Evolutionary conservation across 2,888 invertebrate species (phyloP).

Genomic region (Barypeithes pellucidus): DNA sequence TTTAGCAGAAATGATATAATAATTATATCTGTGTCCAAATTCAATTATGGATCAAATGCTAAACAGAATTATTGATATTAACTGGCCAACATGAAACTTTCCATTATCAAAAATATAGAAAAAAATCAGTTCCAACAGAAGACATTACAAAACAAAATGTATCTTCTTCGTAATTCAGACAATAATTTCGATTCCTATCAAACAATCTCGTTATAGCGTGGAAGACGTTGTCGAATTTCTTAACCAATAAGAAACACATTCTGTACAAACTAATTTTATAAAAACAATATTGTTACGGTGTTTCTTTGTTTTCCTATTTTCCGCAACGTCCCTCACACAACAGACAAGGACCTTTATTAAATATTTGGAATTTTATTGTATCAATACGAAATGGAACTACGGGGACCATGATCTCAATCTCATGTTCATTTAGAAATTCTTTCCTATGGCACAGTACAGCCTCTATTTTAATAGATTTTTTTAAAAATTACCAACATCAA

Average conservation of each 20-base stretch:
- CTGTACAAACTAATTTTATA: neutral
- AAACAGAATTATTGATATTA: neutral
- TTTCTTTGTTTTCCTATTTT: conserved; percentile 7
- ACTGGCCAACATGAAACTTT: too few species aligned
- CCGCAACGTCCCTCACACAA: neutral
- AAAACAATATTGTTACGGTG: neutral
- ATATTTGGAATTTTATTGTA: conserved; percentile 1
- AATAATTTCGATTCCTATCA: neutral
- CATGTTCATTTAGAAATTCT: too few species aligned
- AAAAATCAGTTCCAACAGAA: too few species aligned
- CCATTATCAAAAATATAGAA: too few species aligned
- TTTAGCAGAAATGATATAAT: neutral
- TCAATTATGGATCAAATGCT: neutral
- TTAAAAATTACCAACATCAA: too few species aligned
- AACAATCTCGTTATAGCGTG: neutral
- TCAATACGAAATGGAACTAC: neutral
- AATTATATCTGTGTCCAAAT: neutral
- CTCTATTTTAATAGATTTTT: too few species aligned
- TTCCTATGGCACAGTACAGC: too few species aligned
- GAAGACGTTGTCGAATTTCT: neutral
- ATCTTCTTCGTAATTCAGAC: neutral
- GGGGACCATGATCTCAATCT: too few species aligned
- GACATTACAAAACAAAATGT: neutral
- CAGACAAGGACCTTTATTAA: neutral
- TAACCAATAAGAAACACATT: neutral